Evolutionary conservation across 2,888 invertebrate genomes (phyloP).

Genomic region (Tiphia femorata): DNA sequence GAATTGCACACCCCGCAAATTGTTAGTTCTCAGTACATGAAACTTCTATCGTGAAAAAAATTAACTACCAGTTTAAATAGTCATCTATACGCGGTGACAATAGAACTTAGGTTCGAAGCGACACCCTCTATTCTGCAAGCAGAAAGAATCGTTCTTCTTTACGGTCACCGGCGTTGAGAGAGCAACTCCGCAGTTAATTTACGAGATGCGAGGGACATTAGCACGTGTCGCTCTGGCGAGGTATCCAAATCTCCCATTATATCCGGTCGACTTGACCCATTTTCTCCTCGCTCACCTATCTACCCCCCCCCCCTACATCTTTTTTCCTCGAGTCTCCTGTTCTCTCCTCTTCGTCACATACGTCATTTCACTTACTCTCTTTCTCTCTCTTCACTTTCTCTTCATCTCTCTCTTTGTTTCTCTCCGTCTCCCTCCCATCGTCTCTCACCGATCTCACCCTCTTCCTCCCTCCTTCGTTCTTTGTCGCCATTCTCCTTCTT

Average conservation of each 20-base stretch:
- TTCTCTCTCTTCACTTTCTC: constrained; percentile 12
- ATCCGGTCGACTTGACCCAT: constrained; percentile 40
- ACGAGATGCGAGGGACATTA: constrained; percentile 9
- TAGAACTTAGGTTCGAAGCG: too few relatives aligned
- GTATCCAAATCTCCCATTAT: constrained; percentile 42
- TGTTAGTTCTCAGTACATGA: too few relatives aligned
- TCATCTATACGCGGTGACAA: too few relatives aligned
- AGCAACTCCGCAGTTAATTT: constrained; percentile 26
- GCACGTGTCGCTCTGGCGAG: constrained; percentile 29
- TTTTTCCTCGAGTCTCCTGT: constrained; percentile 1
- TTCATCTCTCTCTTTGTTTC: constrained; percentile 6
- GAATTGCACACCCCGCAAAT: too few relatives aligned
- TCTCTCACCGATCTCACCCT: constrained; percentile 8
- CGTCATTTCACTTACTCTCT: too few relatives aligned
- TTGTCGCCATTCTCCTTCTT: neutral
- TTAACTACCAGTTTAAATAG: too few relatives aligned
- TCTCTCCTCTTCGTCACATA: too few relatives aligned
- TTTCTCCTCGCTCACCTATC: constrained; percentile 20
- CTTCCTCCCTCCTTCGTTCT: neutral
- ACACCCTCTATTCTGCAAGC: too few relatives aligned
- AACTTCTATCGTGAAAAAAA: too few relatives aligned
- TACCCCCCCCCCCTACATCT: constrained; percentile 1
- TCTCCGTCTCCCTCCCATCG: constrained; percentile 16
- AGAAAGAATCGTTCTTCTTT: too few relatives aligned
- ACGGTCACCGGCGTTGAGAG: neutral